Conservation (phyloP, 2,797 vertebrate species). For the Thalassophryne amazonica region DNA sequence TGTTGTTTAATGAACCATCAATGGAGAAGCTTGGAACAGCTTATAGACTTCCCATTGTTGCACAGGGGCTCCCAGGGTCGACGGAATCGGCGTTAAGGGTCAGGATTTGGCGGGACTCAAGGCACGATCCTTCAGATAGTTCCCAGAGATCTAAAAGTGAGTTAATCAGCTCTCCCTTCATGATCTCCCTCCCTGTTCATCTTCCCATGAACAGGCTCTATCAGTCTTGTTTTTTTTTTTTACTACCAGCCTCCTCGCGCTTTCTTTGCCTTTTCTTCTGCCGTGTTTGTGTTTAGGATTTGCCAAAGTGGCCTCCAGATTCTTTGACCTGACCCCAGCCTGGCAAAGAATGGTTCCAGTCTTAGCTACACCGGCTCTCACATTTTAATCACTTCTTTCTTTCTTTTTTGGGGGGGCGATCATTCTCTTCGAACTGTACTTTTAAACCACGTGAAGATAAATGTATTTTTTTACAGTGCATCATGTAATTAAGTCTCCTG, state of each 20-base stretch:
- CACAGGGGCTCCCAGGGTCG: constrained; percentile 52
- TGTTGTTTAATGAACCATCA: constrained; percentile 81
- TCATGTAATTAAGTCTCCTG: constrained; percentile 60
- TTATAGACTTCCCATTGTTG: constrained; percentile 64
- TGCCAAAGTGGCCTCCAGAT: constrained; percentile 78
- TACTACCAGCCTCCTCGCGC: constrained; percentile 33
- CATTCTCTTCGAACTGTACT: constrained; percentile 38
- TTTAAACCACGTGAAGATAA: constrained; percentile 39
- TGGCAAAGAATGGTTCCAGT: constrained; percentile 49
- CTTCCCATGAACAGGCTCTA: constrained; percentile 70
- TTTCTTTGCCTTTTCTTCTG: constrained; percentile 63
- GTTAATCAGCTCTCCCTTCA: constrained; percentile 78
- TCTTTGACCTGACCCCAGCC: constrained; percentile 78
- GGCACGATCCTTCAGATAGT: constrained; percentile 61
- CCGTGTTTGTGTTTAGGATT: constrained; percentile 79
- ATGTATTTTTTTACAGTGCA: constrained; percentile 25
- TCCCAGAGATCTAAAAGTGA: constrained; percentile 76
- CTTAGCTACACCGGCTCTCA: constrained; percentile 59
- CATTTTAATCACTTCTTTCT: constrained; percentile 65
- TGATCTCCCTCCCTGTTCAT: constrained; percentile 78
- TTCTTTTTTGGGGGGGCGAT: background rate
- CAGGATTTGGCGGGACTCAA: constrained; percentile 58
- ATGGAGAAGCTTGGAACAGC: constrained; percentile 67
- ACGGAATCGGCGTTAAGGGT: constrained; percentile 67
- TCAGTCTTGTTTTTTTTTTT: constrained; percentile 52